Conservation (phyloP, 2,113 vertebrate species). For the Nansenia antarctica region DNA sequence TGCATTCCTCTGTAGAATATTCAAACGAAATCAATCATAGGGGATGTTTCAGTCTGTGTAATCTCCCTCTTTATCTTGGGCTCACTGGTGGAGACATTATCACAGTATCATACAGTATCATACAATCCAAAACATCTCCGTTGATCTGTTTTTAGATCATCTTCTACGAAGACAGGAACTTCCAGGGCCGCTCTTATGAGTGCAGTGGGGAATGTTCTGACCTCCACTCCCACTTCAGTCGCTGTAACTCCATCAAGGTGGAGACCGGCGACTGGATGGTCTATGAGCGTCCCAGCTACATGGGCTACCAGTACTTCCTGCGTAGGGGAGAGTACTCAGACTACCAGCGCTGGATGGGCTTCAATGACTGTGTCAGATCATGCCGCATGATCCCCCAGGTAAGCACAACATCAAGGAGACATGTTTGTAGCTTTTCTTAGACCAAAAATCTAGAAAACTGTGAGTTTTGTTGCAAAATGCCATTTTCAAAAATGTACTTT, state of each 20-base stretch:
- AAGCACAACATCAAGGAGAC: constrained; percentile 5
- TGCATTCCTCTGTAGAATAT: constrained; percentile 2
- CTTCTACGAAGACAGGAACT: constrained; percentile 75
- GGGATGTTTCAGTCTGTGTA: neutral
- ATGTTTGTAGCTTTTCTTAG: no score
- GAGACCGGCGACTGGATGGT: constrained; percentile 73
- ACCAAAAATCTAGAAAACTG: no score
- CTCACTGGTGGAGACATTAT: neutral
- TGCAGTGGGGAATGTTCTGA: constrained; percentile 62
- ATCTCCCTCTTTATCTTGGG: neutral
- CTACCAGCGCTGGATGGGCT: constrained; percentile 75
- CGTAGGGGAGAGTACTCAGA: constrained; percentile 68
- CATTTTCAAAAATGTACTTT: no score
- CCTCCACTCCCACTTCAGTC: constrained; percentile 71
- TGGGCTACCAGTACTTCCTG: constrained; percentile 73
- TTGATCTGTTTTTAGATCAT: constrained; percentile 56
- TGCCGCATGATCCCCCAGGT: constrained; percentile 68
- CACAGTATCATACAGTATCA: neutral
- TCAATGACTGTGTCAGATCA: constrained; percentile 70
- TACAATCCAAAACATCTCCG: constrained; percentile 43
- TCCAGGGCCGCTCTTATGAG: constrained; percentile 70
- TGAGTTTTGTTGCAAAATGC: no score
- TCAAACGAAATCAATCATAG: constrained; percentile 12
- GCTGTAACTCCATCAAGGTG: constrained; percentile 73
- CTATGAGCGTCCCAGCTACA: constrained; percentile 69